A percentile compares a stretch with the other conserved stretches of the same genome.
Conservation (phyloP, 2,113 vertebrate species). For the Furnarius figulus region DNA sequence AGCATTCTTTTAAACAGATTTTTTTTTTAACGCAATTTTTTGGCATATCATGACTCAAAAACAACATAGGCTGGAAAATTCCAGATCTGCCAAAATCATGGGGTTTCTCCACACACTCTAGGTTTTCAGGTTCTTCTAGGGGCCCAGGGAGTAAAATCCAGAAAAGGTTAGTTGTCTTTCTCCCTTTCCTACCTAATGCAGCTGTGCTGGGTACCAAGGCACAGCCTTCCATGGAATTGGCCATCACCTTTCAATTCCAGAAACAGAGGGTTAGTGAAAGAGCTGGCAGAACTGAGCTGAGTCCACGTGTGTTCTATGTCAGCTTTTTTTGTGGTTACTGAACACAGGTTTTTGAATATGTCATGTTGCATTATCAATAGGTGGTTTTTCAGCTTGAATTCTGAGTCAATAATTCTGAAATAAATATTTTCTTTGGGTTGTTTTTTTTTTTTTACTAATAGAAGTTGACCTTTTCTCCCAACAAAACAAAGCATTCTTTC, state of each 20-base stretch:
- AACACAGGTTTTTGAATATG: not conserved
- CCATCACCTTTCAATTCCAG: not conserved
- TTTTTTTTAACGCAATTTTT: not conserved
- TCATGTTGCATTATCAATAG: not conserved
- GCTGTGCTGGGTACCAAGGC: not conserved
- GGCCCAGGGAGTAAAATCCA: not conserved
- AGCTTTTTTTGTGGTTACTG: not conserved
- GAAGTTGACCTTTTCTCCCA: not conserved
- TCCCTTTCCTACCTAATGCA: not conserved
- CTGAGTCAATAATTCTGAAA: not conserved
- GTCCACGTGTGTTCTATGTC: rapidly evolving
- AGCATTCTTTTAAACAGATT: not conserved
- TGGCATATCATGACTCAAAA: conserved; percentile 11
- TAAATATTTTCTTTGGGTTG: too few species aligned
- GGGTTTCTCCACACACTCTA: not conserved
- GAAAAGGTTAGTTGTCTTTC: not conserved
- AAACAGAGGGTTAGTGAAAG: not conserved
- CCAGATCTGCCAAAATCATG: not conserved
- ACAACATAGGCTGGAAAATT: conserved; percentile 26
- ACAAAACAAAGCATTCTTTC: not conserved
- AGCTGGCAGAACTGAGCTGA: not conserved
- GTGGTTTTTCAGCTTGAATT: not conserved
- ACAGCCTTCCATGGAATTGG: not conserved
- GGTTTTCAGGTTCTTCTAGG: not conserved
- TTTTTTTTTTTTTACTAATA: not conserved